Base-by-base conservation (phyloP, 2,113 vertebrate species). In the Hippopotamus amphibius region DNA sequence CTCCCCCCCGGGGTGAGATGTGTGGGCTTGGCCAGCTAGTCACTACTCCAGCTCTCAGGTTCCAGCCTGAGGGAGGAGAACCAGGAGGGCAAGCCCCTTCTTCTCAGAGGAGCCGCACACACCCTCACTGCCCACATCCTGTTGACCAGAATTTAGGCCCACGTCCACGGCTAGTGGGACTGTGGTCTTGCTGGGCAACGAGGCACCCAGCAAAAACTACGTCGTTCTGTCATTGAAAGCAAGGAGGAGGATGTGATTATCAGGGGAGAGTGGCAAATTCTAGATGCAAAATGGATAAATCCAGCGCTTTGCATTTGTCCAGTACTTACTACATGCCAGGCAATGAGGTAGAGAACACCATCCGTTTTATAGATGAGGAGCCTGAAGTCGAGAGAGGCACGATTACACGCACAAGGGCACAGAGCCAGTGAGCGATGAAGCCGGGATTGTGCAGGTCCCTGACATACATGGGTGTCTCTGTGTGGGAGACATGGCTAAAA, bases 231-330 rank as follows among this genome's bases (percentile, higher is more conserved):
- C 84, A 46, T 41, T 59, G 46, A 85, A 48, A 86, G 14, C 43
- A 71, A 59, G 33, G 77, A 50, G 12, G 9, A 19, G 19, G 82
- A 3, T 79, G n/a, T 92, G 30, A 53, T 90, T 61, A 71, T 65
- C 10, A 68, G 63, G 33, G 80, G 46, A 77, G 59, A 87, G 24
- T 81, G 30, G 57, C 74, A 84, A 92, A 76, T 88, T 68, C 53
- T 92, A 33, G 57, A 22, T 53, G 5, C 30, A 77, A 63, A 95
- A 82, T 91, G 41, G 82, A 43, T 65, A 84, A 79, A 50, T 65
- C 2, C 30, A 90, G 41, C 76, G 57, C 17, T 69, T 61, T 68
- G 17, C 28, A 12, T 90, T 89, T 53, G 37, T 55, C 90, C 13
- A 9, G 19, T 43, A 57, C 11, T 87, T 57, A 61, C 1, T 5